Conservation (phyloP, 2,888 invertebrate species). For the Aphidius colemani region DNA sequence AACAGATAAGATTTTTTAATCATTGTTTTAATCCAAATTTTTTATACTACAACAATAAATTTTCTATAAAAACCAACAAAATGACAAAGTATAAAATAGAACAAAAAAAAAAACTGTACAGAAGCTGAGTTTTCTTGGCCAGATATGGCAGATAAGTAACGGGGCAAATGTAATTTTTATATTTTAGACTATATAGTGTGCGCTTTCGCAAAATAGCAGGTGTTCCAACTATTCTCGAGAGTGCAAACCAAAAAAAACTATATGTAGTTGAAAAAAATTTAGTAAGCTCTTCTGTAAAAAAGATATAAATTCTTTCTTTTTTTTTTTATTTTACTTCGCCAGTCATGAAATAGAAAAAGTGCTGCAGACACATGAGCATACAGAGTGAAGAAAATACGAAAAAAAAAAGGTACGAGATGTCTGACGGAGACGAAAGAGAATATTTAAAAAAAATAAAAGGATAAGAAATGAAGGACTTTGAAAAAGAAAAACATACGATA, state of each 20-base stretch:
- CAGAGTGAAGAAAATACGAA: slow-evolving; percentile 2
- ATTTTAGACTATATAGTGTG: slow-evolving; percentile 4
- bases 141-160: not conserved
- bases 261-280: slow-evolving; percentile 20
- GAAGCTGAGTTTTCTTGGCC: not conserved
- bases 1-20: not conserved
- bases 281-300: slow-evolving; percentile 11
- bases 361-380: not conserved
- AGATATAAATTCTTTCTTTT: not conserved
- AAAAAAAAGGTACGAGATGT: not conserved
- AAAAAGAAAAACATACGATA: not conserved
- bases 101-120: not conserved
- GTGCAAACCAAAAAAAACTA: slow-evolving; percentile 9
- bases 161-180: slow-evolving; percentile 7
- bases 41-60: not conserved
- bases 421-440: not conserved
- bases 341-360: slow-evolving; percentile 1
- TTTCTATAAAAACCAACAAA: not conserved
- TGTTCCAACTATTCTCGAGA: slow-evolving; percentile 16
- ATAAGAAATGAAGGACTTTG: no score
- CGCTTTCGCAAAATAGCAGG: slow-evolving; percentile 8
- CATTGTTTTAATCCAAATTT: not conserved
- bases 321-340: no score
- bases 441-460: no score
- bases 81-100: not conserved